phyloP scores from a whole-genome alignment of 2,888 invertebrate species.

The Mythimna albipuncta region DNA sequence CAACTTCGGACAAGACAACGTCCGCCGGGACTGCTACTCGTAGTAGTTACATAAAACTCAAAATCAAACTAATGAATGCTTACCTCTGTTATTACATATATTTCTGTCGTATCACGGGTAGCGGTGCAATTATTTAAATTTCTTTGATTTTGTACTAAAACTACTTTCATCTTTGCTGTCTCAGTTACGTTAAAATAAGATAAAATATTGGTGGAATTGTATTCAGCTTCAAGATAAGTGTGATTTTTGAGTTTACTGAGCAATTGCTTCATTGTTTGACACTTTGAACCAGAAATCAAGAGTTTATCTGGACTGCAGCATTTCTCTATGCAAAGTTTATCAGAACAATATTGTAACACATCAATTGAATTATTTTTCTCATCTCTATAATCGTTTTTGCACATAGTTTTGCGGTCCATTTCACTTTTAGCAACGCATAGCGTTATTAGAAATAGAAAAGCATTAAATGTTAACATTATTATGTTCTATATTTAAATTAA shows the following conservation, averaged over 20 bases:
- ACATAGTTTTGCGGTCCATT: background rate
- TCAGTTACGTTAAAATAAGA: background rate
- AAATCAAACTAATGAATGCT: background rate
- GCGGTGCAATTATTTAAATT: background rate
- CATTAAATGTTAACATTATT: background rate
- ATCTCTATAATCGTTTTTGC: slow-evolving; percentile 8
- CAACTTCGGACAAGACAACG: too few relatives aligned
- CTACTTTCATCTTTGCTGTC: background rate
- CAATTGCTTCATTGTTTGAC: background rate
- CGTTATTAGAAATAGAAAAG: slow-evolving; percentile 4
- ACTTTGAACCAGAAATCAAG: rapidly evolving
- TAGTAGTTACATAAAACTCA: too few relatives aligned
- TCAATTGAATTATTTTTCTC: background rate
- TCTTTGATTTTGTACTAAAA: slow-evolving; percentile 6
- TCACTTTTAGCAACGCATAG: slow-evolving; percentile 24
- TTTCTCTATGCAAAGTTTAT: slow-evolving; percentile 21
- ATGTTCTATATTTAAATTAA: too few relatives aligned
- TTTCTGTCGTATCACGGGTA: too few relatives aligned
- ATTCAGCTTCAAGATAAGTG: too few relatives aligned
- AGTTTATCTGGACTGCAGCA: slow-evolving; percentile 12
- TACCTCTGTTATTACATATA: slow-evolving; percentile 19
- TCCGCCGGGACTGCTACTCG: too few relatives aligned
- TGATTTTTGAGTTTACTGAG: too few relatives aligned
- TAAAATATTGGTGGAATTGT: slow-evolving; percentile 1
- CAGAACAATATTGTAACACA: slow-evolving; percentile 2